phyloP scores from a whole-genome alignment of 2,797 vertebrate genomes.

The Ptychadena robeensis region DNA sequence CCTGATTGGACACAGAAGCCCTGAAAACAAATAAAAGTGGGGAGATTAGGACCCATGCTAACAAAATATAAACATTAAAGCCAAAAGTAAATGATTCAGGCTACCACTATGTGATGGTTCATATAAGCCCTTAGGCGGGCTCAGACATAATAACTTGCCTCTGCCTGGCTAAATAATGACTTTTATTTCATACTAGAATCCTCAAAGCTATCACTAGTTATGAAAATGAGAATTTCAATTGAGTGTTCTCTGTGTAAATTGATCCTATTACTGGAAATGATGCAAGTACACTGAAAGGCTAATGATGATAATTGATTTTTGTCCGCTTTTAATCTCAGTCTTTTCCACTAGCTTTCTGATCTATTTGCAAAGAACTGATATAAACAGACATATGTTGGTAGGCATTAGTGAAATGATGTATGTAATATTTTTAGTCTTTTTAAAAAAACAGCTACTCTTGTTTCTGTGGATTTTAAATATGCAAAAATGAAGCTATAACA shows the following conservation, averaged over 20 bases:
- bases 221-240: slow-evolving; percentile 1
- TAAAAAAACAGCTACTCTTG: no score
- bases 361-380: slow-evolving; percentile 13
- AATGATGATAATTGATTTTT: slow-evolving; percentile 20
- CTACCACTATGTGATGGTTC: no score
- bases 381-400: slow-evolving; percentile 26
- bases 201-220: not conserved
- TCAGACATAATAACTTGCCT: no score
- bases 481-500: no score
- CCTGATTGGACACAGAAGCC: no score
- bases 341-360: slow-evolving; percentile 7
- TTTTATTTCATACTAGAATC: not conserved
- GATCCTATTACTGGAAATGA: slow-evolving; percentile 18
- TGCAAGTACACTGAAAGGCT: not conserved
- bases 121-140: no score
- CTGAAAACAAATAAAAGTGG: no score
- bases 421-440: no score
- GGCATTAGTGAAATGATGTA: slow-evolving; percentile 13
- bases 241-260: not conserved
- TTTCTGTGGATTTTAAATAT: no score
- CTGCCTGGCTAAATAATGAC: not conserved
- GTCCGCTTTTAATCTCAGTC: slow-evolving; percentile 3
- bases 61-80: no score
- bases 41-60: no score
- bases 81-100: no score